Conservation (phyloP, 2,888 invertebrate genomes). For the Caenorhabditis uteleia region DNA sequence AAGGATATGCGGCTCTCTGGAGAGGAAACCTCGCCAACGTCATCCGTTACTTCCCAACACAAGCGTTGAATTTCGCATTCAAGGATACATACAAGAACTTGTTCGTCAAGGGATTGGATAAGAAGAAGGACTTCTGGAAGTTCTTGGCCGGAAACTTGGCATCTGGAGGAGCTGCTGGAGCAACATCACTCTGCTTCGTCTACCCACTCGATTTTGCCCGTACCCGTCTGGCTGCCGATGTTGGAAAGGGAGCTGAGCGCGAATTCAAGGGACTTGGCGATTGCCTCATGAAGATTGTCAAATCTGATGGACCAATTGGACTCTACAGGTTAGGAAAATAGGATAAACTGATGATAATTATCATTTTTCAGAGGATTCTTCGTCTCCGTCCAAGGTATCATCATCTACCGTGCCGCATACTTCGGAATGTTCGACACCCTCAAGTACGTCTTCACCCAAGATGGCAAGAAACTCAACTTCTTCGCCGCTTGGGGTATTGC, state of each 20-base stretch:
- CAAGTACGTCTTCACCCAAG: slow-evolving; percentile 84
- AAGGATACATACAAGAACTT: slow-evolving; percentile 74
- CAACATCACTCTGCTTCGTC: slow-evolving; percentile 89
- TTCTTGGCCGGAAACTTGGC: slow-evolving; percentile 78
- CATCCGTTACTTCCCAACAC: slow-evolving; percentile 84
- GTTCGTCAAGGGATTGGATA: slow-evolving; percentile 76
- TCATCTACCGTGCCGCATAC: slow-evolving; percentile 92
- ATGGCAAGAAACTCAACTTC: slow-evolving; percentile 89
- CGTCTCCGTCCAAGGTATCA: slow-evolving; percentile 86
- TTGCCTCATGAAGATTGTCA: slow-evolving; percentile 82
- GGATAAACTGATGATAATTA: too few species aligned
- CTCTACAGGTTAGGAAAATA: slow-evolving; percentile 81
- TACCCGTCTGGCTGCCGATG: slow-evolving; percentile 86
- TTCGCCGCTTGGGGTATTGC: slow-evolving; percentile 86
- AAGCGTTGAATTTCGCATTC: slow-evolving; percentile 91
- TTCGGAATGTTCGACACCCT: slow-evolving; percentile 95
- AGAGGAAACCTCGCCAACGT: slow-evolving; percentile 70
- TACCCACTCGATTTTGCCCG: slow-evolving; percentile 93
- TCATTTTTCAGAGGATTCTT: slow-evolving; percentile 80
- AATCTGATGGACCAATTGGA: slow-evolving; percentile 82
- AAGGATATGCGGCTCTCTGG: slow-evolving; percentile 71
- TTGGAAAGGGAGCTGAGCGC: slow-evolving; percentile 82
- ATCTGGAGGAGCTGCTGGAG: slow-evolving; percentile 91
- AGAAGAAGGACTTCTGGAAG: slow-evolving; percentile 86
- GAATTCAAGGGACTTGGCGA: slow-evolving; percentile 89